Percentiles rank a stretch among this genome's conserved stretches.
phyloP scores from a whole-genome alignment of 2,888 invertebrate genomes.

The Cryptosula pallasiana region DNA sequence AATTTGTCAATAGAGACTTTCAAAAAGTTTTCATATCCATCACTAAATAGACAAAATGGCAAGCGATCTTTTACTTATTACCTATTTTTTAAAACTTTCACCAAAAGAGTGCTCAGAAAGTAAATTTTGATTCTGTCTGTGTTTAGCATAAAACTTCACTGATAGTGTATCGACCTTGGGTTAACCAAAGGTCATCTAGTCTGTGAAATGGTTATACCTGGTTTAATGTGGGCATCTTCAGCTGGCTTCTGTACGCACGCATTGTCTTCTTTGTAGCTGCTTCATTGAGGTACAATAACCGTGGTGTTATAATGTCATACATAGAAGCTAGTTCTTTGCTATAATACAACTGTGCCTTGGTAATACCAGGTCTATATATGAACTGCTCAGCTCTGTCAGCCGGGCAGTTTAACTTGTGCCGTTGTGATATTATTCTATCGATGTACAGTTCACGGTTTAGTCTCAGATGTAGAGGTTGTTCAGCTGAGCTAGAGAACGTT shows the following conservation, averaged over 20 bases:
- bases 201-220: no score
- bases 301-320: slow-evolving; percentile 8
- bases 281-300: background rate
- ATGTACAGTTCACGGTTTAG: background rate
- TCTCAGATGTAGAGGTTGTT: background rate
- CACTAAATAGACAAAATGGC: no score
- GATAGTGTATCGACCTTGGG: no score
- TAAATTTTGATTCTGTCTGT: no score
- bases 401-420: background rate
- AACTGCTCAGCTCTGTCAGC: no score
- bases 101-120: no score
- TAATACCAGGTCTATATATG: background rate
- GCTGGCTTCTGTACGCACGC: background rate
- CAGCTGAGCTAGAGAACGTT: background rate
- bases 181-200: no score
- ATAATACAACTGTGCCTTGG: background rate
- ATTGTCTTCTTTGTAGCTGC: background rate
- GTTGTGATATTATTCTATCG: background rate
- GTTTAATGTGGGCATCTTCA: background rate
- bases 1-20: no score
- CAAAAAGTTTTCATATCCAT: no score
- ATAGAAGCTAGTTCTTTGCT: background rate
- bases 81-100: no score
- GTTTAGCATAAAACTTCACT: no score
- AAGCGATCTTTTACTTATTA: no score